Base-by-base conservation (phyloP, 2,888 invertebrate species). In the Eristalinus aeneus region DNA sequence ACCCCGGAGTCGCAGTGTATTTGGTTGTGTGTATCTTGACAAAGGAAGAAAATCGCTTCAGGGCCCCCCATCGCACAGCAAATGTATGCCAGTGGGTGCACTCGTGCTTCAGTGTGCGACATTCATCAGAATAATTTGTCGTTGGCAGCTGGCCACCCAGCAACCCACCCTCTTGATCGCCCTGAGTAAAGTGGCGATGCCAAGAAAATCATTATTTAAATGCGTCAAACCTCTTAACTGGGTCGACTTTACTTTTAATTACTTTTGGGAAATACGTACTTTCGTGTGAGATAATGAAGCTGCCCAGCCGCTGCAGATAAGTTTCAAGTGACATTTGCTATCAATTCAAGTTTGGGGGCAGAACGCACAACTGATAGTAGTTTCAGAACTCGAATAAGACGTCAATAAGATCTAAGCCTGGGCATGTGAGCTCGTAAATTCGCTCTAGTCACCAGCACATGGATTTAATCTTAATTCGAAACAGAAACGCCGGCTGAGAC, bases 251-350 rank as follows among this genome's bases (percentile, higher is more conserved):
- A 32, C 32, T 32, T n/a, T 20, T 46, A 46, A 46, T 46, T 46
- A 61, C 20, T 61, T 61, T 32, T 32, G 32, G 31, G 32, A 61
- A 61, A 61, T 16, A 4, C n/a, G 10, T 32, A 32, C n/a, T 32
- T 16, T 16, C 61, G 9, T 61, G 61, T 16, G 20, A 31, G 32
- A 61, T 10, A 8, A 32, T 20, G 16, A 16, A 16, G 10, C 61
- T 32, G 31, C 16, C n/a, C 61, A 32, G 10, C 34, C 5, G n/a
- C 46, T 16, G 16, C 16, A n/a, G 46, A 46, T 46, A 46, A 46
- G 46, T n/a, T 78, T 63, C 63, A 20, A 39, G 53, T 56, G 83
- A 73, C 73, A 73, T 68, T 36, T 61, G 63, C 64, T 73, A 64
- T 78, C 83, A 20, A 39, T 27, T 27, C 5, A 11, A 4, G n/a